A percentile compares a stretch with the other conserved stretches of the same genome.
phyloP scores from a whole-genome alignment of 2,113 vertebrate species.

The rabbit (Oryctolagus cuniculus) region DNA sequence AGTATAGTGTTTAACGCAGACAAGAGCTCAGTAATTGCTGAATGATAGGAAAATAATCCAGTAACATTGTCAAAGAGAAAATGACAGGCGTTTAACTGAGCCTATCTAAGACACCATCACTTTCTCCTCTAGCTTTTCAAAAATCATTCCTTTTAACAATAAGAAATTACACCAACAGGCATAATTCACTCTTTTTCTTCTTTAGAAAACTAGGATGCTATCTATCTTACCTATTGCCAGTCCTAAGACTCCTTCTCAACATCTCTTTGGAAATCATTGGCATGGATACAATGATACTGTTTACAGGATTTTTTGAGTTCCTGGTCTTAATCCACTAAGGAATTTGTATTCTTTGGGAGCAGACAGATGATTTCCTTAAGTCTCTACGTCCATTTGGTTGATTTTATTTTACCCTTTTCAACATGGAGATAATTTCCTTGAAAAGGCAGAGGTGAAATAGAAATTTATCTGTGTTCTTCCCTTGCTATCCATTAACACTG shows the following conservation, averaged over 20 bases:
- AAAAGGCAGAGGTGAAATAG: constrained; percentile 46
- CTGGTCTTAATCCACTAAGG: constrained; percentile 5
- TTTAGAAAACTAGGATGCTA: neutral
- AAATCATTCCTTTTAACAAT: neutral
- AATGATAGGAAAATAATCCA: neutral
- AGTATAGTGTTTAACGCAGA: neutral
- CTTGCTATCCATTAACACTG: constrained; percentile 54
- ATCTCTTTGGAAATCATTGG: neutral
- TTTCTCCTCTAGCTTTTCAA: neutral
- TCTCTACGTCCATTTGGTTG: neutral
- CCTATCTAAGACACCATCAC: neutral
- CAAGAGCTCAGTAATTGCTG: neutral
- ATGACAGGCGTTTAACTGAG: neutral
- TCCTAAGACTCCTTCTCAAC: neutral
- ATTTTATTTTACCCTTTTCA: constrained; percentile 59
- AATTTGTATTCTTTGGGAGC: neutral
- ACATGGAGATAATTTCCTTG: constrained; percentile 17
- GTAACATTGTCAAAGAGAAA: neutral
- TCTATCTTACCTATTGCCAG: neutral
- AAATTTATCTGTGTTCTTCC: constrained; percentile 36
- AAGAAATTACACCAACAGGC: neutral
- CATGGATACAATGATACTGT: neutral
- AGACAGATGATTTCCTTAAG: constrained; percentile 3
- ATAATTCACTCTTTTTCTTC: neutral
- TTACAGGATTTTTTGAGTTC: constrained; percentile 29